Evolutionary conservation across 2,797 vertebrate genomes (phyloP).

Genomic region (Synaphobranchus kaupii): DNA sequence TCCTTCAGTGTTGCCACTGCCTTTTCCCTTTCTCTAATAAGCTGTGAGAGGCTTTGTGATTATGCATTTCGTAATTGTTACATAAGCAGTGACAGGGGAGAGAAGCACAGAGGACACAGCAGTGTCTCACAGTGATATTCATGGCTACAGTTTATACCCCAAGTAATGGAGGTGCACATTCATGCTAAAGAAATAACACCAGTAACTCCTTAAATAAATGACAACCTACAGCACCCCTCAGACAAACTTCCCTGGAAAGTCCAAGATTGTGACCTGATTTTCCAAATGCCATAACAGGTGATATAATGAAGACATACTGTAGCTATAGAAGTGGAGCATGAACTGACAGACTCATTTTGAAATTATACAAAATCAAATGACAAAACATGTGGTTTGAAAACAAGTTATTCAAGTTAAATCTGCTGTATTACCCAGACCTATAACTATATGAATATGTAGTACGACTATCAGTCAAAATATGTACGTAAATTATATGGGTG

Average conservation of each 20-base stretch:
- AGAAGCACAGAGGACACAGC: neutral
- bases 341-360: neutral
- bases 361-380: neutral
- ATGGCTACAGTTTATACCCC: neutral
- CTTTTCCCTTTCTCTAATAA: neutral
- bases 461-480: neutral
- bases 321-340: neutral
- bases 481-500: too few relatives aligned
- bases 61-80: constrained; percentile 12
- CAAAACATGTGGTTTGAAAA: too few relatives aligned
- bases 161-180: constrained; percentile 7
- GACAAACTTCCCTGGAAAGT: neutral
- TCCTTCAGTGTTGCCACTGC: too few relatives aligned
- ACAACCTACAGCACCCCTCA: neutral
- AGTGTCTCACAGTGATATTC: constrained; percentile 9
- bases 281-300: neutral
- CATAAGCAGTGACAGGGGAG: neutral
- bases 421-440: neutral
- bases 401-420: neutral
- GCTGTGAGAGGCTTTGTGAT: constrained; percentile 17
- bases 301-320: too few relatives aligned
- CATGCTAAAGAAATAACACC: neutral
- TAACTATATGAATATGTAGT: neutral
- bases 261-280: neutral
- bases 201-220: constrained; percentile 12